Conservation (phyloP, 2,888 invertebrate genomes). For the Pasiphila rectangulata region DNA sequence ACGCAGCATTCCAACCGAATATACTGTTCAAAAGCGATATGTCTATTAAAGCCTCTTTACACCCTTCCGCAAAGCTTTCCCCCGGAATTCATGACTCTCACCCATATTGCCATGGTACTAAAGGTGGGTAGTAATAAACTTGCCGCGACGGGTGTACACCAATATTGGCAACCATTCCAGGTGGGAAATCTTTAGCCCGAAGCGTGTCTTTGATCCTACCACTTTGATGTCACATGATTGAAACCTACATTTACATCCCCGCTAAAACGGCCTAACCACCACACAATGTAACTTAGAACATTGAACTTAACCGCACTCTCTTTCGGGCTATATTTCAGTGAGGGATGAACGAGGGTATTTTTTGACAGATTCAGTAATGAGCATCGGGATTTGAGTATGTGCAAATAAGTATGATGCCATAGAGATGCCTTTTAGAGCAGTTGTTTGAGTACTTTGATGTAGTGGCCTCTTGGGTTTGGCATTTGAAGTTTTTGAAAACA, state of each 20-base stretch:
- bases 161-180: constrained; percentile 48
- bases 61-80: constrained; percentile 4
- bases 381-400: constrained; percentile 49
- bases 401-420: constrained; percentile 49
- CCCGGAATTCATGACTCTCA: not conserved
- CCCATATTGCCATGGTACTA: constrained; percentile 13
- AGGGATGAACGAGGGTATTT: constrained; percentile 28
- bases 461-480: constrained; percentile 25
- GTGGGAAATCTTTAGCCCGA: constrained; percentile 44
- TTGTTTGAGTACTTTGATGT: constrained; percentile 36
- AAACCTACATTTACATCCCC: constrained; percentile 31
- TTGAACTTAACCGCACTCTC: not conserved
- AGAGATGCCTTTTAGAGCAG: constrained; percentile 31
- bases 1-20: constrained; percentile 29
- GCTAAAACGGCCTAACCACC: constrained; percentile 14
- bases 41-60: constrained; percentile 30
- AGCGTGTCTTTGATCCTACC: constrained; percentile 46
- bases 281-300: not conserved
- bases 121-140: constrained; percentile 10
- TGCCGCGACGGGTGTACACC: constrained; percentile 31
- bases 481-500: constrained; percentile 23
- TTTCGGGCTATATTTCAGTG: constrained; percentile 14
- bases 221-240: constrained; percentile 45
- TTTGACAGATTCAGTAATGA: constrained; percentile 53
- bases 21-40: constrained; percentile 31